Conservation (phyloP, 2,888 invertebrate genomes). For the Aporophyla nigra region DNA sequence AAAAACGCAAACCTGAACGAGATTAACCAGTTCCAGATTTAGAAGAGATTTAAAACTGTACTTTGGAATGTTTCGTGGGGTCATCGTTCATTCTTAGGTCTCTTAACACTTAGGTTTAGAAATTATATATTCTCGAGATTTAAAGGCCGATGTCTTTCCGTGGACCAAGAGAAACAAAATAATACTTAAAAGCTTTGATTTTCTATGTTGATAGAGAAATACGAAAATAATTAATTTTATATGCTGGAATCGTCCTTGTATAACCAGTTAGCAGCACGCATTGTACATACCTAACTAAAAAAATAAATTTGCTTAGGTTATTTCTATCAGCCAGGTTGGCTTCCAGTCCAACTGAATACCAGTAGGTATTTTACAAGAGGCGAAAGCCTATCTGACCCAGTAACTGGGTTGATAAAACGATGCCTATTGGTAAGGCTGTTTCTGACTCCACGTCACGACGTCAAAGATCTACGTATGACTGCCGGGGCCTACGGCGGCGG, state of each 20-base stretch:
- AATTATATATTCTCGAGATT: not conserved
- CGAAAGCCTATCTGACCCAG: too few relatives aligned
- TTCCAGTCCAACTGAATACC: too few relatives aligned
- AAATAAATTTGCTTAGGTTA: too few relatives aligned
- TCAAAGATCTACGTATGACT: too few relatives aligned
- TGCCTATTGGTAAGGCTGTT: too few relatives aligned
- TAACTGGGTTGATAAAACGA: too few relatives aligned
- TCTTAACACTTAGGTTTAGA: not conserved
- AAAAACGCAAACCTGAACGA: conserved; percentile 2
- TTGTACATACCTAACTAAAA: not conserved
- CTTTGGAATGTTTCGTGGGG: conserved; percentile 25
- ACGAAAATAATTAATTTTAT: not conserved
- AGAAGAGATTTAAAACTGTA: conserved; percentile 27
- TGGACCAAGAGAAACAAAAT: not conserved
- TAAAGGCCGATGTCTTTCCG: not conserved
- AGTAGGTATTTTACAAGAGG: too few relatives aligned
- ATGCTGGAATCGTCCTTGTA: not conserved
- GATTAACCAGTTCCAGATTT: conserved; percentile 33
- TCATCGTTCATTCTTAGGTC: conserved; percentile 13
- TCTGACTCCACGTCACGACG: too few relatives aligned
- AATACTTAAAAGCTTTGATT: too few relatives aligned
- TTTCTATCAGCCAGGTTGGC: too few relatives aligned
- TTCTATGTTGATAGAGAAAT: not conserved
- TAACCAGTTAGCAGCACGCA: not conserved
- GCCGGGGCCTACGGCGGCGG: too few relatives aligned